Percentiles rank a stretch among this genome's conserved stretches.
These are phyloP conservation scores for Orthosia gracilis DNA, from an alignment of 2,888 invertebrate genomes.

Conservation along the genomic window DNA sequence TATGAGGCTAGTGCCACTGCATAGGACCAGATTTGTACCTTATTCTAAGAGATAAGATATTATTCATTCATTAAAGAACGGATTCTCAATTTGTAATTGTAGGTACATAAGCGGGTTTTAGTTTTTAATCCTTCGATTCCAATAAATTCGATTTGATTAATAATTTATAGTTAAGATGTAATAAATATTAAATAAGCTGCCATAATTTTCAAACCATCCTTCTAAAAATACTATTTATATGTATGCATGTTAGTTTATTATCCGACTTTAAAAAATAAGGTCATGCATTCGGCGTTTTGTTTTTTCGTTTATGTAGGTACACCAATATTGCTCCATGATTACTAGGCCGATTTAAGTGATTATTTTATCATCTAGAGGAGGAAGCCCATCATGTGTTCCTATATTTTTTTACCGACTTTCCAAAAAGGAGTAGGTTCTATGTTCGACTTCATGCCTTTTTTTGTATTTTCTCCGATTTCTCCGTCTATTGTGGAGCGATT, in stretches of 20 bases:
- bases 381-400: too few relatives aligned
- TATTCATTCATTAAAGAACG: conserved; percentile 2
- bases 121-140: background rate
- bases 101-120: conserved; percentile 16
- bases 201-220: too few relatives aligned
- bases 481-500: too few relatives aligned
- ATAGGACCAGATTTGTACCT: conserved; percentile 17
- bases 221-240: conserved; percentile 5
- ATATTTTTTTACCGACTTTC: too few relatives aligned
- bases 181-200: conserved; percentile 1
- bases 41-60: background rate
- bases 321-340: background rate
- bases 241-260: background rate
- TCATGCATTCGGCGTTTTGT: background rate
- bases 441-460: too few relatives aligned
- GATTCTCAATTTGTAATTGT: conserved; percentile 20
- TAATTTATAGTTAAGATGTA: conserved; percentile 20
- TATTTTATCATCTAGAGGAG: background rate
- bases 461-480: too few relatives aligned
- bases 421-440: too few relatives aligned
- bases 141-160: conserved; percentile 9
- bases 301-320: background rate
- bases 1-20: too few relatives aligned
- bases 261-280: background rate
- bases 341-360: background rate